Evolutionary conservation across 2,797 vertebrate genomes (phyloP), one percentile per base, ranked within the genome.

Genomic region (Poecilia gillii): DNA sequence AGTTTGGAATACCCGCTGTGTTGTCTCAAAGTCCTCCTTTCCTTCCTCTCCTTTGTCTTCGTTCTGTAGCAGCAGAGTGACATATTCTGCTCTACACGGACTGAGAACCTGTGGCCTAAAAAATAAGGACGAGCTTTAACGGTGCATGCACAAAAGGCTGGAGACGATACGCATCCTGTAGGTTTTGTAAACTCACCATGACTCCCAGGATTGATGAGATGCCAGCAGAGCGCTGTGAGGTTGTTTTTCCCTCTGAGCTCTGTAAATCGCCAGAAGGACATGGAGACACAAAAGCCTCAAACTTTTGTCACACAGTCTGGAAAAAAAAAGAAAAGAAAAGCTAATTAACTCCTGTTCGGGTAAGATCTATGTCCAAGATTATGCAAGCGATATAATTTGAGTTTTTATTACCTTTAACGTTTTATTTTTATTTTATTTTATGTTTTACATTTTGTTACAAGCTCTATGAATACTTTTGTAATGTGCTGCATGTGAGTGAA

Each of bases 181-280:
- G 9, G 36, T 28, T 53, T 57, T 80, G 46, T 74, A 68, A 20
- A 1, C 90, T 93, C 84, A 96, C 96, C 96, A 96, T 41, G 84
- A 88, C 66, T 94, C 93, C 96, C 95, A 97, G 80, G 93, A 91
- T 84, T 96, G 96, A 75, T 73, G 87, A 33, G 94, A 92, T 59
- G 93, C 94, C 79, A 96, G 88, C 16, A 96, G 89, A 72, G 96
- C 94, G 0, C 82, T 41, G 53, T 94, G 85, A 23, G 93, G 93
- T 41, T 73, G 59, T 62, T 82, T 91, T 82, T 96, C 95, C 85
- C 94, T 95, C 85, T 90, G 90, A 68, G 92, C 93, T 90, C 90
- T 92, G 72, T 95, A 75, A 76, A 92, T 92, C 75, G 93, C 92
- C 74, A 96, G 70, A 59, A 88, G 91, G 85, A 96, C 76, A 59